phyloP scores from a whole-genome alignment of 2,888 invertebrate species.

The Lycophotia porphyrea region DNA sequence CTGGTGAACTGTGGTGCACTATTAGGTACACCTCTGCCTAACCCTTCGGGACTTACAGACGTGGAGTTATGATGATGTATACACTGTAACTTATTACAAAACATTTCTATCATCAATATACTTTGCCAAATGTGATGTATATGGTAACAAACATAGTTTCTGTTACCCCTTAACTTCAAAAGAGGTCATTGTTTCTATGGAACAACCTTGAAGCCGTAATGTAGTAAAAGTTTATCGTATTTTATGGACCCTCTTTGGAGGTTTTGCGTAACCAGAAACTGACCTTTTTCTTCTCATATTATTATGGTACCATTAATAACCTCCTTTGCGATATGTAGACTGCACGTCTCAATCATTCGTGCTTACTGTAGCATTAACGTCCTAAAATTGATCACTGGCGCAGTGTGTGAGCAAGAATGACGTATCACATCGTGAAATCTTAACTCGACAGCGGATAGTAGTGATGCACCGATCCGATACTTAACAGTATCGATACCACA shows the following conservation, averaged over 20 bases:
- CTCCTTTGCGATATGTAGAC: background rate
- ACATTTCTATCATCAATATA: too few relatives aligned
- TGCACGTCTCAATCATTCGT: constrained; percentile 2
- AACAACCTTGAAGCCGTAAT: background rate
- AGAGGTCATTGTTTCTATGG: background rate
- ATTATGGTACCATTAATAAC: constrained; percentile 1
- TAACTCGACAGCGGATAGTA: constrained; percentile 24
- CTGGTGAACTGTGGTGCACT: too few relatives aligned
- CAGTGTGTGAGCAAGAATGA: constrained; percentile 26
- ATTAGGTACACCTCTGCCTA: too few relatives aligned
- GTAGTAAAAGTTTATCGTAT: background rate
- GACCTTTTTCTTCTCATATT: background rate
- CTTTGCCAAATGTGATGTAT: too few relatives aligned
- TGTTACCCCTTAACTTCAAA: background rate
- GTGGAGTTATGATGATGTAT: too few relatives aligned
- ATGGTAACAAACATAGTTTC: background rate
- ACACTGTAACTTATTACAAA: too few relatives aligned
- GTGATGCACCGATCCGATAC: background rate
- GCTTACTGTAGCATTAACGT: constrained; percentile 6
- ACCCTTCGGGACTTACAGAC: too few relatives aligned
- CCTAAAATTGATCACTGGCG: constrained; percentile 39
- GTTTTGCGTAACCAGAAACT: background rate
- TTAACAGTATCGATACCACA: background rate
- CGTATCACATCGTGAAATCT: constrained; percentile 29
- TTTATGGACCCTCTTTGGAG: background rate